Evolutionary conservation across 92 coral and sea anemone genomes (phyloP).

Genomic region (Epizoanthus stellaris): DNA sequence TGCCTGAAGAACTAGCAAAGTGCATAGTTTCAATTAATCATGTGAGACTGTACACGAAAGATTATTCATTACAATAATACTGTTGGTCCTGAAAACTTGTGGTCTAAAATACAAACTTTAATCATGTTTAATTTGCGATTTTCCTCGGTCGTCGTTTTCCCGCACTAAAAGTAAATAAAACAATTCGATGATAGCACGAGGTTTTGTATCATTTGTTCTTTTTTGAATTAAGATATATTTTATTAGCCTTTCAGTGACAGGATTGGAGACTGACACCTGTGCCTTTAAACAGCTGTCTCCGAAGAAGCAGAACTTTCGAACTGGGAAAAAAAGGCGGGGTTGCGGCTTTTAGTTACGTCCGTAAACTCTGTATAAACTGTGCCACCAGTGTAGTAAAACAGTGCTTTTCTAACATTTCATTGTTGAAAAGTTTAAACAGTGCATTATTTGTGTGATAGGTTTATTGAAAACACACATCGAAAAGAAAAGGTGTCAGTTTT

Average conservation of each 20-base stretch:
- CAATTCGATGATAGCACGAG: not conserved
- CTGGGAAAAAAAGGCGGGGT: conserved; percentile 33
- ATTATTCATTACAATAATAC: no score
- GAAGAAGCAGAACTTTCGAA: conserved; percentile 15
- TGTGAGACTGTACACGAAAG: no score
- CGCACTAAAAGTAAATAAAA: not conserved
- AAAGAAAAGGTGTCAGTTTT: conserved; percentile 23
- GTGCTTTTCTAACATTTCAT: conserved; percentile 7
- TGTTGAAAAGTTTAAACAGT: conserved; percentile 24
- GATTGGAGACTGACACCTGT: conserved; percentile 32
- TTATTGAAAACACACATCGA: conserved; percentile 20
- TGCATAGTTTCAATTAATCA: no score
- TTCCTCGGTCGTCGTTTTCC: not conserved
- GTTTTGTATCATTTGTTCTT: not conserved
- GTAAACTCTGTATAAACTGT: not conserved
- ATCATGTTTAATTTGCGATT: not conserved
- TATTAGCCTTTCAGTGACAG: conserved; percentile 39
- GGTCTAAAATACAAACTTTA: no score
- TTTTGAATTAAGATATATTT: conserved; percentile 15
- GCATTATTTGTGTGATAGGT: not conserved
- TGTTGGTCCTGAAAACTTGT: not conserved
- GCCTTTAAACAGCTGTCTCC: conserved; percentile 39
- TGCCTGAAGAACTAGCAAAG: not conserved
- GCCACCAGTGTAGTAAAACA: conserved; percentile 9
- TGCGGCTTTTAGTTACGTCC: not conserved